Conservation (phyloP, 2,113 vertebrate species). For the Triplophysa tibetana region DNA sequence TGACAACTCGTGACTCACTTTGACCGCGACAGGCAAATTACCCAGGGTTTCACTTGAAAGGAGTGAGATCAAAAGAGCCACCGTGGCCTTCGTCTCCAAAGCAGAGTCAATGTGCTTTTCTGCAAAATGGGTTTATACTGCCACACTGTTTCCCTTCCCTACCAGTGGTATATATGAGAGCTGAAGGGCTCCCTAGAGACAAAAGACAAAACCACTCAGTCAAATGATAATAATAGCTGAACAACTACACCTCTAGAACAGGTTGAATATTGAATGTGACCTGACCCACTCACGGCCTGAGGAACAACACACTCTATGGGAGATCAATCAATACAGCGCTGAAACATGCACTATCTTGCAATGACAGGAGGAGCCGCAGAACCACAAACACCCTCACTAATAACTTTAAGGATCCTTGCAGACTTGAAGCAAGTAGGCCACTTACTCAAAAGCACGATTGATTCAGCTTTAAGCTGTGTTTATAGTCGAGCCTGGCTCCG, state of each 20-base stretch:
- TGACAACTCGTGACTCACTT: slow-evolving; percentile 48
- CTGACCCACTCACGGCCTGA: slow-evolving; percentile 56
- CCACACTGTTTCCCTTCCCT: slow-evolving; percentile 1
- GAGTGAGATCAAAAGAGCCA: slow-evolving; percentile 48
- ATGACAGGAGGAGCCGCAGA: slow-evolving; percentile 63
- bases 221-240: not conserved
- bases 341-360: slow-evolving; percentile 64
- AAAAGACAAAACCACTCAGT: slow-evolving; percentile 11
- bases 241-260: not conserved
- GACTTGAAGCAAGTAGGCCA: not conserved
- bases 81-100: slow-evolving; percentile 37
- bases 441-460: not conserved
- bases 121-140: slow-evolving; percentile 29
- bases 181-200: slow-evolving; percentile 14
- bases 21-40: slow-evolving; percentile 46
- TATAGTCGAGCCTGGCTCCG: too few species aligned
- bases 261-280: slow-evolving; percentile 7
- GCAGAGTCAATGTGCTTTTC: slow-evolving; percentile 46
- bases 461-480: too few species aligned
- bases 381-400: slow-evolving; percentile 45
- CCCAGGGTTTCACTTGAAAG: slow-evolving; percentile 51
- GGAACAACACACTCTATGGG: slow-evolving; percentile 62
- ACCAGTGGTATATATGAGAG: slow-evolving; percentile 2
- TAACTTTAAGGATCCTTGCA: not conserved
- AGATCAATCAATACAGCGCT: slow-evolving; percentile 64